Percentiles rank a stretch among this genome's conserved stretches.
phyloP scores from a whole-genome alignment of 2,888 invertebrate species.

The Orgyia antiqua region DNA sequence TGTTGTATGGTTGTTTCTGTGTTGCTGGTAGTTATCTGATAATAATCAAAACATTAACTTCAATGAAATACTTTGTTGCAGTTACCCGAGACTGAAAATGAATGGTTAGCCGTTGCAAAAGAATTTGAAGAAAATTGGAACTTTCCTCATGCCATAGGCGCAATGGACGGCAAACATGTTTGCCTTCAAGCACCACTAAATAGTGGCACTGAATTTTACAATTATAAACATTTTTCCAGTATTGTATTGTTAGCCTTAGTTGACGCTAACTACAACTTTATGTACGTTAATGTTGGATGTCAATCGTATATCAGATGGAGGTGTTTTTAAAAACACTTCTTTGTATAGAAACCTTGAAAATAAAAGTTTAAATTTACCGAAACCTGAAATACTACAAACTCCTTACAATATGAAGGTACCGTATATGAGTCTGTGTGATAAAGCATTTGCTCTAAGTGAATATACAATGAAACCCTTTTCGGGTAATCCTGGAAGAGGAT shows the following conservation, averaged over 20 bases:
- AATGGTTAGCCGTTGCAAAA: neutral
- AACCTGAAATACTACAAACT: slow-evolving; percentile 6
- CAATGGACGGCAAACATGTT: slow-evolving; percentile 9
- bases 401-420: slow-evolving; percentile 8
- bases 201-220: neutral
- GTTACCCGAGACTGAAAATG: slow-evolving; percentile 5
- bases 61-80: no score
- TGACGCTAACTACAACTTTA: slow-evolving; percentile 6
- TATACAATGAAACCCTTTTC: slow-evolving; percentile 7
- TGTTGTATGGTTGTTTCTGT: no score
- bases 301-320: slow-evolving; percentile 6
- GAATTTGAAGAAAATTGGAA: slow-evolving; percentile 5
- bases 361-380: slow-evolving; percentile 11
- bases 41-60: no score
- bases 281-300: slow-evolving; percentile 9
- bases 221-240: slow-evolving; percentile 6
- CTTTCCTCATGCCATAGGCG: no score
- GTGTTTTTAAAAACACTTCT: slow-evolving; percentile 5
- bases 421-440: slow-evolving; percentile 9
- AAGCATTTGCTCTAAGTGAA: slow-evolving; percentile 11
- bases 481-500: slow-evolving; percentile 3
- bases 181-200: slow-evolving; percentile 4
- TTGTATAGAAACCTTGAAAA: neutral
- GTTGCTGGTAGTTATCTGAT: no score
- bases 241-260: slow-evolving; percentile 8